These are phyloP conservation scores for Ashinkailepas kermadecensis DNA, from an alignment of 2,888 invertebrate species.

Conservation along the genomic window DNA sequence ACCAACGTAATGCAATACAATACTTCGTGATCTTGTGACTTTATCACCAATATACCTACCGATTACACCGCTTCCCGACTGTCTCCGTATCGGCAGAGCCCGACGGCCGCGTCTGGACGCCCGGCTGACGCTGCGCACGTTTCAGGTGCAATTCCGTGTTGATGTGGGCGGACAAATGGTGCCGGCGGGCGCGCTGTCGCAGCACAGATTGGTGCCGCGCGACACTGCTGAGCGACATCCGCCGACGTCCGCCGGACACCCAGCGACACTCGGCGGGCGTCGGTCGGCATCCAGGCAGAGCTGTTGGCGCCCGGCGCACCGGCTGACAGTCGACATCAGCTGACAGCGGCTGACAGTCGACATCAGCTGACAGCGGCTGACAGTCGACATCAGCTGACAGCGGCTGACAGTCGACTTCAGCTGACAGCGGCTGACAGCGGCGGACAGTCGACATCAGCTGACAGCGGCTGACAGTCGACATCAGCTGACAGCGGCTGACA, in stretches of 20 bases:
- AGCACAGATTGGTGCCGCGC: neutral
- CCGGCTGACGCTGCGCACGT: neutral
- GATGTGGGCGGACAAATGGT: neutral
- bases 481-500: neutral
- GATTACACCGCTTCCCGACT: too few species aligned
- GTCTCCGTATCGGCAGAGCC: too few species aligned
- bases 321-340: neutral
- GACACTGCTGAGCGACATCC: neutral
- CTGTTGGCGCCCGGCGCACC: neutral
- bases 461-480: neutral
- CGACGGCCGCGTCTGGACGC: too few species aligned
- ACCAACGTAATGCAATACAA: too few species aligned
- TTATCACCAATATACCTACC: too few species aligned
- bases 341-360: neutral
- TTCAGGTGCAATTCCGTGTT: constrained; percentile 6
- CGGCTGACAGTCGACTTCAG: neutral
- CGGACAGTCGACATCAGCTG: too few species aligned
- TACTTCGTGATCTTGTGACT: too few species aligned
- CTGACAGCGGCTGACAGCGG: neutral
- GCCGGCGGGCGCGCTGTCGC: neutral
- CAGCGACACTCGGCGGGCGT: neutral
- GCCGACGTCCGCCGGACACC: neutral
- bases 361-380: too few species aligned
- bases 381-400: too few species aligned
- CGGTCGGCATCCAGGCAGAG: neutral